phyloP scores from a whole-genome alignment of 2,888 invertebrate species.

The Brachyptera risi region DNA sequence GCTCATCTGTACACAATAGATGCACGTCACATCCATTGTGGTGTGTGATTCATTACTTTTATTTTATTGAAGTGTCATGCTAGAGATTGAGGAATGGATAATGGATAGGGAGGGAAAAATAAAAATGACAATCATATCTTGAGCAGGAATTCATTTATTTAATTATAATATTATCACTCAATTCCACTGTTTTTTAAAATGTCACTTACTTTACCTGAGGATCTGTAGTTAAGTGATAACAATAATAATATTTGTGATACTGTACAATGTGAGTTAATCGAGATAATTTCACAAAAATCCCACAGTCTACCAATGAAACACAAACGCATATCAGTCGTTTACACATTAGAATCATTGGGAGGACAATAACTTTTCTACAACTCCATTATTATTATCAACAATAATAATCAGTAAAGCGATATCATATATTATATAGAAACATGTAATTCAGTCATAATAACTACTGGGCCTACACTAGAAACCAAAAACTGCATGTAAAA shows the following conservation, averaged over 20 bases:
- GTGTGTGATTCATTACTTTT: no score
- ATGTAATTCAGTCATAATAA: neutral
- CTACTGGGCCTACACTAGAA: no score
- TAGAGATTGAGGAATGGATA: neutral
- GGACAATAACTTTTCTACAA: no score
- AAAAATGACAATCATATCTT: neutral
- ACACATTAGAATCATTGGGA: no score
- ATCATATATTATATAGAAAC: neutral
- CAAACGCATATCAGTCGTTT: no score
- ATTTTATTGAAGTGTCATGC: no score
- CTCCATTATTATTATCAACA: neutral
- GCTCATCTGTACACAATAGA: no score
- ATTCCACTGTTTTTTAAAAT: conserved; percentile 14
- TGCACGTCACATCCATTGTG: no score
- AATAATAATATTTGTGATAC: conserved; percentile 4
- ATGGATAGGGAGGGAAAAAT: neutral
- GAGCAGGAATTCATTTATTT: conserved; percentile 11
- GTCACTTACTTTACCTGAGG: conserved; percentile 19
- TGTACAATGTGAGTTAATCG: neutral
- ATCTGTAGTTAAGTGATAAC: conserved; percentile 8
- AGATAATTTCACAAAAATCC: no score
- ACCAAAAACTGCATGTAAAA: no score
- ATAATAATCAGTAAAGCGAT: neutral
- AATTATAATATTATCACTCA: neutral
- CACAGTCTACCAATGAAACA: no score